Evolutionary conservation across 2,113 vertebrate genomes (phyloP).

Genomic region (Typhlomys cinereus): DNA sequence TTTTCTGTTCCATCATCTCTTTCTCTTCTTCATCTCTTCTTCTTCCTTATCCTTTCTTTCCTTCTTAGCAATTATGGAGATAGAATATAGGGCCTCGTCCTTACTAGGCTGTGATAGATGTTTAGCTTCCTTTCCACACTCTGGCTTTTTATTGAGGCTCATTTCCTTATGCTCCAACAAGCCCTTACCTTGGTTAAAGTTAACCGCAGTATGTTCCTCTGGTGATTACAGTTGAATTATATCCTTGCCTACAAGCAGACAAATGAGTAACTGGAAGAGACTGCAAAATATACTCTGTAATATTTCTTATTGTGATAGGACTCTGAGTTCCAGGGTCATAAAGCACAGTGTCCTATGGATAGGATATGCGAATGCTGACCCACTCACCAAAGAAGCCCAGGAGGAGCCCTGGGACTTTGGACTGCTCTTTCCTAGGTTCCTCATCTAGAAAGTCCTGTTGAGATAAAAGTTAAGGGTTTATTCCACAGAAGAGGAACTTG

Average conservation of each 20-base stretch:
- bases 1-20: too few relatives aligned
- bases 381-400: neutral
- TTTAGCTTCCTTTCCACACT: neutral
- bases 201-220: neutral
- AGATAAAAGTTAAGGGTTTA: slow-evolving; percentile 48
- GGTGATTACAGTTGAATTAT: neutral
- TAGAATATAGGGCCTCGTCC: neutral
- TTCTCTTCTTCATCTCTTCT: too few relatives aligned
- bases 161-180: neutral
- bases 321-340: neutral
- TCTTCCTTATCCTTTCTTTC: neutral
- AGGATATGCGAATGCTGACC: neutral
- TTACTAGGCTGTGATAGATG: neutral
- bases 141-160: neutral
- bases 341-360: neutral
- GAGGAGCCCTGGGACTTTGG: neutral
- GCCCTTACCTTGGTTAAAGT: neutral
- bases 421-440: neutral
- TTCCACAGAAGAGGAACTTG: slow-evolving; percentile 57
- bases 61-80: neutral
- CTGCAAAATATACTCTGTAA: fast-evolving
- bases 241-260: neutral
- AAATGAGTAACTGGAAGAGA: neutral
- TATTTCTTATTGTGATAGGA: neutral
- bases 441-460: slow-evolving; percentile 6